Evolutionary conservation across 1,140 invertebrate genomes (phyloP).

Genomic region (Drosophila paulistorum): DNA sequence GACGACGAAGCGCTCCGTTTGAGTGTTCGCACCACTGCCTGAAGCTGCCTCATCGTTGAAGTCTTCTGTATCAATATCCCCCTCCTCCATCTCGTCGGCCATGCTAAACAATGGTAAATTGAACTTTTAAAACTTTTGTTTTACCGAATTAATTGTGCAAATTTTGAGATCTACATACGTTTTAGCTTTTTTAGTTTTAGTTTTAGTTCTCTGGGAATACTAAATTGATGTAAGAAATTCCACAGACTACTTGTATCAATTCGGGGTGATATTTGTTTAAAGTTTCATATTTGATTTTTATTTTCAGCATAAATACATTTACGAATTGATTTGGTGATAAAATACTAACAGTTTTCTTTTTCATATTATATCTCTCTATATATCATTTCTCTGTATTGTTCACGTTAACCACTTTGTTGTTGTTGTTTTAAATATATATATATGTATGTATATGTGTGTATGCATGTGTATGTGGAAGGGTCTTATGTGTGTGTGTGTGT

Average conservation of each 20-base stretch:
- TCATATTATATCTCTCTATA: constrained; percentile 42
- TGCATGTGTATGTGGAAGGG: constrained; percentile 17
- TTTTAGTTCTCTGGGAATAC: too few species aligned
- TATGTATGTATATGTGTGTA: constrained; percentile 21
- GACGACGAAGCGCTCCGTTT: constrained; percentile 91
- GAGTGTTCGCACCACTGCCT: constrained; percentile 84
- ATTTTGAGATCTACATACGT: neutral
- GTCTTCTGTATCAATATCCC: constrained; percentile 62
- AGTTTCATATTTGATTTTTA: constrained; percentile 38
- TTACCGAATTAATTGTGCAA: neutral
- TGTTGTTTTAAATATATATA: constrained; percentile 4
- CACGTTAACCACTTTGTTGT: constrained; percentile 35
- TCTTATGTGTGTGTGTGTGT: constrained; percentile 40
- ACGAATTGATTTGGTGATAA: constrained; percentile 79
- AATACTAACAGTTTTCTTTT: constrained; percentile 78
- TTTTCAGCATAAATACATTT: constrained; percentile 70
- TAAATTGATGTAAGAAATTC: too few species aligned
- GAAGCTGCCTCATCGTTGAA: constrained; percentile 86
- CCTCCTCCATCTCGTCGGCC: constrained; percentile 85
- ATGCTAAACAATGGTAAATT: constrained; percentile 27
- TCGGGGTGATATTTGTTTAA: neutral
- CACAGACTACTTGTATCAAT: neutral
- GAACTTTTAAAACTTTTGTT: too few species aligned
- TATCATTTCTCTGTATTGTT: constrained; percentile 39
- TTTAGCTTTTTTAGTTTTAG: too few species aligned